Percentiles rank a stretch among this genome's conserved stretches.
Evolutionary conservation across 2,113 vertebrate genomes (phyloP).

Genomic region (Rhinopomastus cyanomelas): DNA sequence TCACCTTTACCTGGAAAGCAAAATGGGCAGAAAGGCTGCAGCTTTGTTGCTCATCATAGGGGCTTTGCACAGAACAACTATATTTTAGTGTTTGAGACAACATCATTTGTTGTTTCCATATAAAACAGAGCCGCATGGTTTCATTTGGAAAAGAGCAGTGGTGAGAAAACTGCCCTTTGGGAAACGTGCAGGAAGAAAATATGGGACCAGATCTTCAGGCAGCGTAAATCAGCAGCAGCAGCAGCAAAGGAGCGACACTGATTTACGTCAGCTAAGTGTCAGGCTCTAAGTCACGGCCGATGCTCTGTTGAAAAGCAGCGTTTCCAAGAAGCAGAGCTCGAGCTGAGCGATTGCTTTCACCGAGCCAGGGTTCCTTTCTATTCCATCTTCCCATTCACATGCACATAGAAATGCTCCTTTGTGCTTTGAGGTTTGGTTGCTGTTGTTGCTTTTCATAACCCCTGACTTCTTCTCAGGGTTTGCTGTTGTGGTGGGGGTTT

Average conservation of each 20-base stretch:
- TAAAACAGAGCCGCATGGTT: neutral
- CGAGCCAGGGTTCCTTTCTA: neutral
- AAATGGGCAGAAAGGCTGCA: neutral
- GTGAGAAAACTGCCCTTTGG: neutral
- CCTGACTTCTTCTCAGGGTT: neutral
- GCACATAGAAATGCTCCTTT: constrained; percentile 21
- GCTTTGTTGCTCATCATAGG: neutral
- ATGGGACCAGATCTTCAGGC: constrained; percentile 21
- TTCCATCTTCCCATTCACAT: neutral
- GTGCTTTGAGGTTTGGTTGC: constrained; percentile 48
- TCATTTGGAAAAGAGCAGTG: constrained; percentile 5
- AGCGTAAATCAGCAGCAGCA: constrained; percentile 52
- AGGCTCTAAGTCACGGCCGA: constrained; percentile 45
- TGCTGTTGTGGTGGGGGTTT: neutral
- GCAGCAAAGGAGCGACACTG: neutral
- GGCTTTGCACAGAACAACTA: neutral
- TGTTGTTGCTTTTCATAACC: constrained; percentile 20
- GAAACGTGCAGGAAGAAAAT: constrained; percentile 32
- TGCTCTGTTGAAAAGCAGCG: constrained; percentile 12
- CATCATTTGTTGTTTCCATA: neutral
- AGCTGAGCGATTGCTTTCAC: constrained; percentile 40
- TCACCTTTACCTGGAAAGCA: neutral
- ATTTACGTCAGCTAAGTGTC: constrained; percentile 58
- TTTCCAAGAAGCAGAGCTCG: constrained; percentile 27
- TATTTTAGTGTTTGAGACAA: neutral